Evolutionary conservation across 1,140 invertebrate species (phyloP).

Genomic region (Bombus confusus): DNA sequence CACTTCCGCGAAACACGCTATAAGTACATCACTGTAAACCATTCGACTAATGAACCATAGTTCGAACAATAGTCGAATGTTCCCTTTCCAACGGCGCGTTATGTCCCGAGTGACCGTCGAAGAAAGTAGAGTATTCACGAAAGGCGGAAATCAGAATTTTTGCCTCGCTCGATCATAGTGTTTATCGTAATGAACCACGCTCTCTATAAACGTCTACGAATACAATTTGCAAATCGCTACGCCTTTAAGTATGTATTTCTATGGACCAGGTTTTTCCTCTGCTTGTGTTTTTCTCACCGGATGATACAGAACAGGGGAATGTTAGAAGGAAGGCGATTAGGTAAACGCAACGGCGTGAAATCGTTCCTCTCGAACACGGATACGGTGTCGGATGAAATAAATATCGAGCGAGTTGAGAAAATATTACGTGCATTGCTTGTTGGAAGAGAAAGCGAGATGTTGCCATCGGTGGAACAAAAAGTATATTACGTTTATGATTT

Average conservation of each 20-base stretch:
- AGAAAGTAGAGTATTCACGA: constrained; percentile 4
- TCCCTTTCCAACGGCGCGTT: not conserved
- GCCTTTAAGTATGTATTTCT: not conserved
- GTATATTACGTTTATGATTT: not conserved
- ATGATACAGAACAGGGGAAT: not conserved
- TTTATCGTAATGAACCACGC: constrained; percentile 7
- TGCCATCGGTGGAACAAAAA: not conserved
- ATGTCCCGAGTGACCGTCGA: no score
- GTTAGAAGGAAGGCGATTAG: constrained; percentile 9
- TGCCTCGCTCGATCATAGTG: not conserved
- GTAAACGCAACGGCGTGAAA: constrained; percentile 12
- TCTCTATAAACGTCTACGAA: not conserved
- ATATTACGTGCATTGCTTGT: not conserved
- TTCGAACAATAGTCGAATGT: constrained; percentile 36
- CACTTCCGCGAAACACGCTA: constrained; percentile 33
- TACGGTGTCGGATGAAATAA: not conserved
- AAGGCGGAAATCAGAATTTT: constrained; percentile 26
- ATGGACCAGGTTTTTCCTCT: no score
- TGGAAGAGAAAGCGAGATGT: not conserved
- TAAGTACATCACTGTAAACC: constrained; percentile 30
- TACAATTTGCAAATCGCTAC: constrained; percentile 32
- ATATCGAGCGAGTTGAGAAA: not conserved
- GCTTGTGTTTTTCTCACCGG: not conserved
- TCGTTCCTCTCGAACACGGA: not conserved
- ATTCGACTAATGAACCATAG: constrained; percentile 37